Evolutionary conservation across 2,797 vertebrate genomes (phyloP).

Genomic region (Lepilemur septentrionalis): DNA sequence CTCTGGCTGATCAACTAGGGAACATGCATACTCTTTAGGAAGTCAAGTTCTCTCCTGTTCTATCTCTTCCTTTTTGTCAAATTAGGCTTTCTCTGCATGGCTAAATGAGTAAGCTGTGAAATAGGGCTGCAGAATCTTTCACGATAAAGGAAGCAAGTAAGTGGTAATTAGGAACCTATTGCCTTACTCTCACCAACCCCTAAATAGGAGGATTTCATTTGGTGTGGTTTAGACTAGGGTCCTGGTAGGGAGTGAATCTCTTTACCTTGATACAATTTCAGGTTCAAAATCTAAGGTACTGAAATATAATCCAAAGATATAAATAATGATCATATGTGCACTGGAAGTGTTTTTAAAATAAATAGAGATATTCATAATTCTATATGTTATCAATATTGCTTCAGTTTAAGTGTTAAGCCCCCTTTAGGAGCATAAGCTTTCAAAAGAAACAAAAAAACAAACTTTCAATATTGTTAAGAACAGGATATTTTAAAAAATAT

Average conservation of each 20-base stretch:
- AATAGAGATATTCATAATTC: not conserved
- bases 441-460: not conserved
- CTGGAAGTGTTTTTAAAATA: not conserved
- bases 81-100: not conserved
- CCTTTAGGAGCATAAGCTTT: not conserved
- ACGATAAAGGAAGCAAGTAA: not conserved
- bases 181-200: not conserved
- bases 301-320: not conserved
- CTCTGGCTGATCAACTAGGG: not conserved
- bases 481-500: not conserved
- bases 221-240: not conserved
- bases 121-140: not conserved
- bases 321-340: not conserved
- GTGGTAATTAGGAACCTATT: not conserved
- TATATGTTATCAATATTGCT: not conserved
- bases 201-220: not conserved
- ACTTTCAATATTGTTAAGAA: not conserved
- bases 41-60: not conserved
- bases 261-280: not conserved
- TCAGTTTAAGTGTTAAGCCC: not conserved
- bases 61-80: not conserved
- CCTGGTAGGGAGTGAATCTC: not conserved
- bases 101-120: not conserved
- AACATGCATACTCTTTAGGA: not conserved
- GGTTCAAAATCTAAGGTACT: not conserved